Base-by-base conservation (phyloP, 2,113 vertebrate genomes). In the Paralichthys olivaceus region DNA sequence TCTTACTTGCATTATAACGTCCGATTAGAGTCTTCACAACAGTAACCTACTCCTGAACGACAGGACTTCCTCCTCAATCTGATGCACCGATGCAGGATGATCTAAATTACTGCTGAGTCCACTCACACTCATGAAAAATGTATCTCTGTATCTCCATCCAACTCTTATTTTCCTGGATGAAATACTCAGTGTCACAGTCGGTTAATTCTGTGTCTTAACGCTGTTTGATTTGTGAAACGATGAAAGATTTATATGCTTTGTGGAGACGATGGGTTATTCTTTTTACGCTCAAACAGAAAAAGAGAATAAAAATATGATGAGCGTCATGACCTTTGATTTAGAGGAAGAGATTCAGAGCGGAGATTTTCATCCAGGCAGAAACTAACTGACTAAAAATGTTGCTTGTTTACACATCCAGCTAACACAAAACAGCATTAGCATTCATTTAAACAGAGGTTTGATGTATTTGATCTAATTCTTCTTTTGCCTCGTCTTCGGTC, bases 111-210 rank as follows among this genome's bases (percentile, higher is more conserved):
- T 61, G 61, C 61, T 0, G 69, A 79, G 28, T 69, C 43, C 15
- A 15, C 60, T 75, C 37, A 57, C 22, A 63, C 65, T 68, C 72
- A 75, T 74, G 61, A 86, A 84, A 79, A 60, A 80, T 66, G 7
- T n/a, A 40, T 40, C 37, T 40, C 37, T 40, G 37, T 11, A 61
- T 80, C 66, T 73, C 32, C 59, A 1, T 58, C 25, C 9, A 0
- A 56, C 28, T 72, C 28, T 72, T 22, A 80, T 59, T 69, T 43
- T 22, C 47, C 60, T 19, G 73, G 34, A 11, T 73, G 60, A 77
- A 70, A 55, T 26, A n/a, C 37, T 70, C 56, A 2, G 26, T 69
- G 61, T 74, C 73, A 23, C 58, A n/a, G 23, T 40, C 57, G 58
- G 60, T 84, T 22, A 77, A 29, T 22, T 72, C 28, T 23, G 37